Evolutionary conservation across 23 tunicate genomes (phyloP), one percentile per base, ranked within the genome.

Genomic region (Pegea sp.): DNA sequence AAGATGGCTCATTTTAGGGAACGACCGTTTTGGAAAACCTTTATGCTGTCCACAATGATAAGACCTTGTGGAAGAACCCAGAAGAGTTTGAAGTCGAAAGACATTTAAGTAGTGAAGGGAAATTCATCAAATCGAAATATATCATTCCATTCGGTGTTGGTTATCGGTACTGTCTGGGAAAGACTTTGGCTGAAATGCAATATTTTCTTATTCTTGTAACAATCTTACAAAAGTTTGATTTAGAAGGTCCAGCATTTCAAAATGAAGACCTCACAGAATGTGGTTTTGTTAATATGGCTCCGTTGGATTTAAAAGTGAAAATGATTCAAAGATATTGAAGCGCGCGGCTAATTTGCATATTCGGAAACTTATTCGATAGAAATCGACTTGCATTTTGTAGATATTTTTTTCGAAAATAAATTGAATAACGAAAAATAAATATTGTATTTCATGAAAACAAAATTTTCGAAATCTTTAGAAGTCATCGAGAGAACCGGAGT

Each of bases 11-110:
- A 38, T 8, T 38, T 24, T 31, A 56, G 61, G 61, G 61, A 13
- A 56, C 61, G 4, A 56, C 61, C 16, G 61, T 56, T 27, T 29
- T 56, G 20, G 2, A n/a, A n/a, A 56, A 56, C 61, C 18, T 56
- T 2, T 56, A 56, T 31, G 61, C 33, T 26, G 61, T 56, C 31
- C 61, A 56, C 61, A 56, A 30, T n/a, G 61, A 56, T 27, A 38
- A 30, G 3, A 29, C 30, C 27, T 3, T 28, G 30, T 56, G 42
- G 42, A 21, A 56, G 31, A 31, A 56, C 29, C 61, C 61, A 5
- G 28, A 26, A 56, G 29, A 25, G 3, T 56, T 56, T 21, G 31
- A 31, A 56, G 61, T 31, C 21, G 61, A 56, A 56, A 30, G 61
- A 28, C 43, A 30, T 29, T 56, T 56, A 42, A 21, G 31, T 31